These are phyloP conservation scores for Pseudochirops corinnae DNA, from an alignment of 2,797 vertebrate genomes.

Conservation along the genomic window DNA sequence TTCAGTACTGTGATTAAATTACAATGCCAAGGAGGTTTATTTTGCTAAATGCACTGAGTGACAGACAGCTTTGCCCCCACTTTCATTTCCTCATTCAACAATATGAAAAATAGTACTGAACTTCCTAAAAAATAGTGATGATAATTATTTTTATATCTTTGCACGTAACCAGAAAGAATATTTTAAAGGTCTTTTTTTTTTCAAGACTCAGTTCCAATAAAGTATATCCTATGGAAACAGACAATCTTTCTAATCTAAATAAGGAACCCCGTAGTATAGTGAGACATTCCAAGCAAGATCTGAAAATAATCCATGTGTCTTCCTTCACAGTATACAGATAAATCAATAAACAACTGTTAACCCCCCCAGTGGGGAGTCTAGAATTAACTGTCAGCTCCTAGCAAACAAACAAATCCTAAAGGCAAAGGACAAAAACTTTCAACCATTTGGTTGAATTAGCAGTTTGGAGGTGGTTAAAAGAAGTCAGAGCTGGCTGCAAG, in stretches of 20 bases:
- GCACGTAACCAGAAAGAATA: slow-evolving; percentile 20
- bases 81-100: slow-evolving; percentile 42
- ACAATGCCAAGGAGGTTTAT: slow-evolving; percentile 26
- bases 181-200: slow-evolving; percentile 67
- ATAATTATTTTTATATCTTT: slow-evolving; percentile 26
- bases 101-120: neutral
- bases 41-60: neutral
- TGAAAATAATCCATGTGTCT: slow-evolving; percentile 46
- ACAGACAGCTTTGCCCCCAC: neutral
- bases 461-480: slow-evolving; percentile 60
- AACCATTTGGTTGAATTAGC: slow-evolving; percentile 63
- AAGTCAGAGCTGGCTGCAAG: slow-evolving; percentile 30
- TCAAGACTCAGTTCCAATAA: slow-evolving; percentile 77
- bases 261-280: slow-evolving; percentile 32
- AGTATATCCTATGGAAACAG: slow-evolving; percentile 44
- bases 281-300: slow-evolving; percentile 58
- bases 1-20: neutral
- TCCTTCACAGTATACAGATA: slow-evolving; percentile 48
- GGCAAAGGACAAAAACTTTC: slow-evolving; percentile 46
- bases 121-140: slow-evolving; percentile 39
- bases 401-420: slow-evolving; percentile 54
- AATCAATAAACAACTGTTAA: slow-evolving; percentile 67
- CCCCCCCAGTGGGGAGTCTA: slow-evolving; percentile 47
- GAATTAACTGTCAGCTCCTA: slow-evolving; percentile 63
- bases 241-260: slow-evolving; percentile 53